These are phyloP conservation scores for Tetramorium parvispinum DNA, from an alignment of 1,140 invertebrate genomes.

Conservation along the genomic window DNA sequence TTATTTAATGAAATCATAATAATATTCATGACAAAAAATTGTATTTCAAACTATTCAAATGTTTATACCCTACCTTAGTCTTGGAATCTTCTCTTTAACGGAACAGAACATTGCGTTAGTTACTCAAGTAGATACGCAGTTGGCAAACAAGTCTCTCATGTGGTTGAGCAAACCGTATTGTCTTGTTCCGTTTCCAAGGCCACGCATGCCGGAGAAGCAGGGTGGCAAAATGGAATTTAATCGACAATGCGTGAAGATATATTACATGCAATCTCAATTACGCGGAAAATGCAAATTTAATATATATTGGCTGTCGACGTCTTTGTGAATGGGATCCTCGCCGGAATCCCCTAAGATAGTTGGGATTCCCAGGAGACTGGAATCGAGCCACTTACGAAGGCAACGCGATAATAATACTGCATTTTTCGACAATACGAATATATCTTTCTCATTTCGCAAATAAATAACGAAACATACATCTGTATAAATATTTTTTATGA, in stretches of 20 bases:
- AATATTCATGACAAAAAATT: neutral
- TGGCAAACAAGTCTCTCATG: slow-evolving; percentile 51
- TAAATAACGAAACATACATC: neutral
- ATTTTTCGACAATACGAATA: neutral
- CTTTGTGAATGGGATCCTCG: slow-evolving; percentile 60
- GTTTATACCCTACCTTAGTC: slow-evolving; percentile 6
- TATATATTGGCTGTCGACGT: slow-evolving; percentile 66
- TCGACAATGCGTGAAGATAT: slow-evolving; percentile 74
- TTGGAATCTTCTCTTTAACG: slow-evolving; percentile 43
- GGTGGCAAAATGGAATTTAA: slow-evolving; percentile 76
- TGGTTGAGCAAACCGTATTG: slow-evolving; percentile 51
- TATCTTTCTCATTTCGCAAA: neutral
- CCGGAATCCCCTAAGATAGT: slow-evolving; percentile 53
- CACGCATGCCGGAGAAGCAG: slow-evolving; percentile 35
- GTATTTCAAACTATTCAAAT: slow-evolving; percentile 22
- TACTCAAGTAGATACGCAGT: slow-evolving; percentile 43
- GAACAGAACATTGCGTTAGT: slow-evolving; percentile 17
- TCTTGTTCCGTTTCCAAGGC: slow-evolving; percentile 42
- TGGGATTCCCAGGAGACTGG: slow-evolving; percentile 45
- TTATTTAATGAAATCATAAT: slow-evolving; percentile 1
- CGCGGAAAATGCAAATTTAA: slow-evolving; percentile 77
- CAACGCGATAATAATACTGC: slow-evolving; percentile 3
- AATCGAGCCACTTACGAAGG: slow-evolving; percentile 27
- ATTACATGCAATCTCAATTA: slow-evolving; percentile 73
- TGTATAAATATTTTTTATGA: neutral